phyloP scores from a whole-genome alignment of 2,113 vertebrate species.

The Pluvianellus socialis region DNA sequence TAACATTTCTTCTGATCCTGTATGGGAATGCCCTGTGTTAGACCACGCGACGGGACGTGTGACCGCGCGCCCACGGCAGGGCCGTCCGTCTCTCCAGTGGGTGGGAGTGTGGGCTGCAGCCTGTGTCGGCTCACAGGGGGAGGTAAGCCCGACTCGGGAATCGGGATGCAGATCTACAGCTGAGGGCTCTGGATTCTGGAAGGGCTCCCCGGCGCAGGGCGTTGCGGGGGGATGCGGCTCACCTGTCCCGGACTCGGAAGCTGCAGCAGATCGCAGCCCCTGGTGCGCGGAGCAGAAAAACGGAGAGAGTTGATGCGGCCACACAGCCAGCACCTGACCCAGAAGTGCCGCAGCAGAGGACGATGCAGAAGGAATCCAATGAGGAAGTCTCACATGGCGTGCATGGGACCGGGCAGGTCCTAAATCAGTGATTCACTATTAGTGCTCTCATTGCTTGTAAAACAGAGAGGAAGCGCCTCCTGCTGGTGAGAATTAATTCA shows the following conservation, averaged over 20 bases:
- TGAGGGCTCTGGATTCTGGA: neutral
- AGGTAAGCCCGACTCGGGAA: neutral
- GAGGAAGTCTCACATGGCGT: neutral
- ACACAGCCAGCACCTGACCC: neutral
- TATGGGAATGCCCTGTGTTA: neutral
- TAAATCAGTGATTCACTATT: neutral
- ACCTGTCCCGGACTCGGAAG: neutral
- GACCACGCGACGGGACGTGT: neutral
- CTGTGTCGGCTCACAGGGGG: neutral
- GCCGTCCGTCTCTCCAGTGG: neutral
- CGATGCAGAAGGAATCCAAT: neutral
- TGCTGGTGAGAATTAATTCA: neutral
- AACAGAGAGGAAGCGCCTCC: neutral
- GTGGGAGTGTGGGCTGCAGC: fast-evolving
- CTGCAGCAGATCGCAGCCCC: neutral
- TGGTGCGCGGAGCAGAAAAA: neutral
- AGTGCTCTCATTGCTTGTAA: neutral
- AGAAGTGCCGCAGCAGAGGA: neutral
- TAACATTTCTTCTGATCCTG: neutral
- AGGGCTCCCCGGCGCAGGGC: neutral
- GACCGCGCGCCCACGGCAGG: neutral
- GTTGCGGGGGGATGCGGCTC: neutral
- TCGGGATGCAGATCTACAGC: neutral
- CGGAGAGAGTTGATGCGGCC: neutral
- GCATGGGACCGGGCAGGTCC: neutral